Percentiles rank a stretch among this genome's conserved stretches.
phyloP scores from a whole-genome alignment of 2,797 vertebrate species.

The Lithobates pipiens region DNA sequence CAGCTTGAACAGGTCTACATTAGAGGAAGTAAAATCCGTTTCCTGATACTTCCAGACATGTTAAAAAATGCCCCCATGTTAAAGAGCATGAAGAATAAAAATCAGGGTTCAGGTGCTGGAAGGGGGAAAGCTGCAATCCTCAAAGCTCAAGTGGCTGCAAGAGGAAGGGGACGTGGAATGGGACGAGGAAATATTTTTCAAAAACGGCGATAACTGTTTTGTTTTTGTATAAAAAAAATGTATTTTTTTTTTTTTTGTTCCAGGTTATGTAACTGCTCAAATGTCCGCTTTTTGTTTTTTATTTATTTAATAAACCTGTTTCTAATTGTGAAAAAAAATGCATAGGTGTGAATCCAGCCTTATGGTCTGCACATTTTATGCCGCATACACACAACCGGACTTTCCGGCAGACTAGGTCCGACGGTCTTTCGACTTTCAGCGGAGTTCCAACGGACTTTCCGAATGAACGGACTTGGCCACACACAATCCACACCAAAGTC shows the following conservation, averaged over 20 bases:
- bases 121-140: conserved; percentile 97
- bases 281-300: neutral
- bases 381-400: no score
- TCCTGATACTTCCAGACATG: conserved; percentile 97
- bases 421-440: no score
- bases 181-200: conserved; percentile 98
- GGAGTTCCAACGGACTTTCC: no score
- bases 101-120: conserved; percentile 95
- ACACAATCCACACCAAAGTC: no score
- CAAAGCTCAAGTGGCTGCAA: conserved; percentile 98
- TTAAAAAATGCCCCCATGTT: conserved; percentile 98
- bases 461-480: no score
- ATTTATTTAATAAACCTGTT: conserved; percentile 47
- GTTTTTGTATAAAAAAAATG: conserved; percentile 53
- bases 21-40: conserved; percentile 97
- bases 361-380: no score
- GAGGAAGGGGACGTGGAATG: conserved; percentile 94
- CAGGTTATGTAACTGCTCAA: conserved; percentile 9
- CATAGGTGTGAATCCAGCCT: no score
- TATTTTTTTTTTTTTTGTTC: neutral
- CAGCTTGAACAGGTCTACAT: conserved; percentile 98
- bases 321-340: conserved; percentile 3
- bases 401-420: no score
- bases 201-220: conserved; percentile 88
- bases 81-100: conserved; percentile 99